These are phyloP conservation scores for Leistus spinibarbis DNA, from an alignment of 2,888 invertebrate genomes.

Conservation along the genomic window DNA sequence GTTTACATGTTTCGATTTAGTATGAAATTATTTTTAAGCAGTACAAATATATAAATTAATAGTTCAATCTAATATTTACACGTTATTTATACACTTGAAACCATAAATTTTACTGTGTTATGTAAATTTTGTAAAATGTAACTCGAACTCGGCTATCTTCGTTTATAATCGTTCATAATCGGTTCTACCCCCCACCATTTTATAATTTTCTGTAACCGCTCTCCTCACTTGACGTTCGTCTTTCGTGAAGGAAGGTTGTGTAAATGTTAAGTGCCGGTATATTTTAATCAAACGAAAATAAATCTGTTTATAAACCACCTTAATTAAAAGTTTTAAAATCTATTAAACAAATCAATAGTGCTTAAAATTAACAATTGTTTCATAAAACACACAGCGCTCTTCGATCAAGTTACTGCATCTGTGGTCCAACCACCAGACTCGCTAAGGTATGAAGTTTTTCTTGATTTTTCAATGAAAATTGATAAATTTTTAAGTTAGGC, in stretches of 20 bases:
- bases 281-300: constrained; percentile 4
- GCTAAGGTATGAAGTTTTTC: constrained; percentile 23
- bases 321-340: neutral
- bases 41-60: neutral
- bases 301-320: constrained; percentile 14
- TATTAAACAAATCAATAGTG: constrained; percentile 12
- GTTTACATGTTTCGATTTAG: neutral
- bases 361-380: constrained; percentile 16
- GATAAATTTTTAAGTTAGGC: neutral
- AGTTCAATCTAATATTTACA: neutral
- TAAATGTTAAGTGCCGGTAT: constrained; percentile 21
- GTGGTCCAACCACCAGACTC: constrained; percentile 9
- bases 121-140: neutral
- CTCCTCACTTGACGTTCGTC: constrained; percentile 22
- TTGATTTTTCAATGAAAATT: constrained; percentile 2
- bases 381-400: constrained; percentile 7
- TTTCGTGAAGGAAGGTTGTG: constrained; percentile 13
- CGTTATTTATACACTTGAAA: too few species aligned
- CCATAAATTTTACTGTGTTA: neutral
- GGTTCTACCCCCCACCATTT: neutral
- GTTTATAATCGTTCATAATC: constrained; percentile 2
- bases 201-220: neutral
- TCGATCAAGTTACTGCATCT: constrained; percentile 1
- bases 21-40: neutral
- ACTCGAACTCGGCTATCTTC: constrained; percentile 11